These are phyloP conservation scores for Drosophila mulleri DNA, from an alignment of 2,888 invertebrate species.

Conservation along the genomic window DNA sequence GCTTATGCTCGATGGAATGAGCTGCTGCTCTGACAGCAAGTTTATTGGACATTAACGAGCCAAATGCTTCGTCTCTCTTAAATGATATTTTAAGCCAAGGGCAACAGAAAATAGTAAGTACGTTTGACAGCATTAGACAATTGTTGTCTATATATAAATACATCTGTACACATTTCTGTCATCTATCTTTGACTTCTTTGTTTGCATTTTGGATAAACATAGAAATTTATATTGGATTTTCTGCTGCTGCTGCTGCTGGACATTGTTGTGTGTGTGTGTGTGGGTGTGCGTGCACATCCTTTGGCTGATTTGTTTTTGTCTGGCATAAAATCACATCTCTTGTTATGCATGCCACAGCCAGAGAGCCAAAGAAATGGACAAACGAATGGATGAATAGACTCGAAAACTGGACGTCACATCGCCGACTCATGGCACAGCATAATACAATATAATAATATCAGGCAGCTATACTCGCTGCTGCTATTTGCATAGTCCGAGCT, in stretches of 20 bases:
- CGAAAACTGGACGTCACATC: conserved; percentile 21
- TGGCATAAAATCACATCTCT: conserved; percentile 63
- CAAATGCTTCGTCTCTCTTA: neutral
- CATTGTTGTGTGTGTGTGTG: conserved; percentile 2
- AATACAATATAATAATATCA: conserved; percentile 46
- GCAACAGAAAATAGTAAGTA: neutral
- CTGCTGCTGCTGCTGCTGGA: neutral
- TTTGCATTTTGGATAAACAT: conserved; percentile 2
- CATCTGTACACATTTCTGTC: neutral
- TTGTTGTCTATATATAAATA: conserved; percentile 4
- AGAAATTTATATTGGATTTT: conserved; percentile 7
- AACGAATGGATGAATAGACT: conserved; percentile 9
- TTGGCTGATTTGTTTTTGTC: conserved; percentile 63
- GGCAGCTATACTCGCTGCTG: conserved; percentile 43
- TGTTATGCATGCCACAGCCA: conserved; percentile 66
- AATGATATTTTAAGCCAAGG: neutral
- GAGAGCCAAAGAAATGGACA: conserved; percentile 17
- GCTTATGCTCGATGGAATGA: conserved; percentile 15
- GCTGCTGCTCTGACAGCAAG: conserved; percentile 14
- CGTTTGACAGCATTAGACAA: conserved; percentile 4
- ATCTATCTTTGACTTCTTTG: conserved; percentile 2
- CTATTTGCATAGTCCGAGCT: conserved; percentile 30
- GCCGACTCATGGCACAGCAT: conserved; percentile 32
- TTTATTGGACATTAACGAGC: conserved; percentile 30
- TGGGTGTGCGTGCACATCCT: conserved; percentile 27